Base-by-base conservation (phyloP, 1,140 invertebrate genomes). In the Drosophila bocki region DNA sequence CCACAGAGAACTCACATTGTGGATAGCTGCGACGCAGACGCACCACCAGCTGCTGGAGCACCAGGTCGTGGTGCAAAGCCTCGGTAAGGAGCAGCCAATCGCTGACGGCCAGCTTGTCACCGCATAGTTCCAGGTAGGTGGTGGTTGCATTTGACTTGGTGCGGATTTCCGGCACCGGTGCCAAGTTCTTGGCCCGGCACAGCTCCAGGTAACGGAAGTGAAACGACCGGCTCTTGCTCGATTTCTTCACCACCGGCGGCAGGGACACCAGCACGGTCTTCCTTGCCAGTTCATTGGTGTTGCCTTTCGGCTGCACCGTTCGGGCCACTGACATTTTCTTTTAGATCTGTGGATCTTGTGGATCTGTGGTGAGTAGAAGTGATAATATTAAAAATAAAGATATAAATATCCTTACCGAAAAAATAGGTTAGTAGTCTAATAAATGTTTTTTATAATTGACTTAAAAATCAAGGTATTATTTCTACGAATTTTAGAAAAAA, bases 61-160 rank as follows among this genome's bases (percentile, higher is more conserved):
- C 94, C 9, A 93, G 93, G 79, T 96, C 95, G 26, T 94, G 80
- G 0, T 94, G 93, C 0, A 96, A 70, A 0, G 95, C 94, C 51
- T 95, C 94, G 32, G 95, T 82, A 6, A 96, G 94, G 4, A 95
- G 94, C 12, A 87, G 87, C 95, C 95, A 96, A 62, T 96, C 95
- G 61, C 94, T 94, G 57, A 94, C 93, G 58, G 94, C 95, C 26
- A 96, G 88, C 37, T 95, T 93, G 80, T 96, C 95, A 11, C 93
- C 94, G 29, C 93, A 93, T 48, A 96, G 94, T 58, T 95, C 95
- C 37, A 96, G 80, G 3, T 92, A 69, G 3, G 90, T 93, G 50
- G 91, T 93, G 39, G 92, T 92, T 41, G 87, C 88, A 74, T 93
- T 94, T 6, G 90, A 87, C 67, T 93, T 94, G 2, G 90, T 75